phyloP scores from a whole-genome alignment of 2,888 invertebrate genomes.

The Amaurobius ferox region DNA sequence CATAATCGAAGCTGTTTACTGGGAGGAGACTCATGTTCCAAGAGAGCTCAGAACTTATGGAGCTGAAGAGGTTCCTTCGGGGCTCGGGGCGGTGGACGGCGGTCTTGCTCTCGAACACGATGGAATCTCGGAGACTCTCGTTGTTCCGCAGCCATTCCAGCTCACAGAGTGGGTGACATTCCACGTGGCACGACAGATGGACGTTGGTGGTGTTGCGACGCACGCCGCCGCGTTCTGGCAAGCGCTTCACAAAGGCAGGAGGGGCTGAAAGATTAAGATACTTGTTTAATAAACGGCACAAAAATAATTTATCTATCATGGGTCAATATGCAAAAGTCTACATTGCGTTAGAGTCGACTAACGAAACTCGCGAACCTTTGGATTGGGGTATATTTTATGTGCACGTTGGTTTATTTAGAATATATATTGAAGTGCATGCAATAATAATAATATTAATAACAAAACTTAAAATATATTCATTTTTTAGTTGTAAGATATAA shows the following conservation, averaged over 20 bases:
- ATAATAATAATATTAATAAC: too few relatives aligned
- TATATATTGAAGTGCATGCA: too few relatives aligned
- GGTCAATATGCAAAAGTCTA: too few relatives aligned
- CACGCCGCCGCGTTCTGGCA: constrained; percentile 88
- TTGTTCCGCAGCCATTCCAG: constrained; percentile 91
- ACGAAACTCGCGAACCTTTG: too few relatives aligned
- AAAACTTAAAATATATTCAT: too few relatives aligned
- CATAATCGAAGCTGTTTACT: constrained; percentile 73
- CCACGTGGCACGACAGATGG: constrained; percentile 89
- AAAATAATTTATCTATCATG: too few relatives aligned
- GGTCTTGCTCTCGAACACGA: constrained; percentile 65
- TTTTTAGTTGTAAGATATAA: too few relatives aligned
- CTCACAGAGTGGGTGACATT: constrained; percentile 90
- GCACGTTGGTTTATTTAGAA: too few relatives aligned
- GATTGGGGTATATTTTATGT: too few relatives aligned
- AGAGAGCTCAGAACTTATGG: constrained; percentile 77
- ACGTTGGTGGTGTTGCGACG: constrained; percentile 82
- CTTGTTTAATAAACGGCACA: constrained; percentile 78
- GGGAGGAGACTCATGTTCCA: constrained; percentile 70
- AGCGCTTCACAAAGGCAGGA: constrained; percentile 90
- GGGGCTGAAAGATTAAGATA: constrained; percentile 81
- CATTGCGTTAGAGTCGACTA: too few relatives aligned
- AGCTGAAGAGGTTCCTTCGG: constrained; percentile 87
- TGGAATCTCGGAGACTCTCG: constrained; percentile 75
- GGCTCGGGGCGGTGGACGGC: constrained; percentile 78